phyloP scores from a whole-genome alignment of 1,140 invertebrate species.

The Caenorhabditis elegans region DNA sequence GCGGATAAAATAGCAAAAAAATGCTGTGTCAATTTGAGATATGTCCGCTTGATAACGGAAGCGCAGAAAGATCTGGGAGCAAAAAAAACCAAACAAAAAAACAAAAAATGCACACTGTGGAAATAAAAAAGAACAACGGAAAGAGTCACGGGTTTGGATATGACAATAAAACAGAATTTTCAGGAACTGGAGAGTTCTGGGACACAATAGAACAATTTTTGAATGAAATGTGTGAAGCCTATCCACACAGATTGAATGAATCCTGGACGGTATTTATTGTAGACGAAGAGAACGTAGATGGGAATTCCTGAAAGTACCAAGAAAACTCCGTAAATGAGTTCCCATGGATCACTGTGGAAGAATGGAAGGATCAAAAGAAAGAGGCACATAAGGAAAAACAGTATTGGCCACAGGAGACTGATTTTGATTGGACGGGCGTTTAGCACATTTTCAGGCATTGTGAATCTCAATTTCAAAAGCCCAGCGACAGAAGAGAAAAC shows the following conservation, averaged over 20 bases:
- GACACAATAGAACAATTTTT: slow-evolving; percentile 47
- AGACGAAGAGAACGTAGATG: slow-evolving; percentile 61
- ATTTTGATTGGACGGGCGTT: slow-evolving; percentile 44
- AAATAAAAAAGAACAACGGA: not conserved
- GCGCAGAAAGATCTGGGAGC: slow-evolving; percentile 21
- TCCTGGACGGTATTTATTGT: slow-evolving; percentile 46
- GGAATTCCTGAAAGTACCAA: slow-evolving; percentile 60
- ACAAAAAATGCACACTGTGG: slow-evolving; percentile 17
- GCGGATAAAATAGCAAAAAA: not conserved
- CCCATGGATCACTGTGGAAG: slow-evolving; percentile 51
- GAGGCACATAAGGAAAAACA: slow-evolving; percentile 59
- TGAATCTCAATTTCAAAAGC: slow-evolving; percentile 81
- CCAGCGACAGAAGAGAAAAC: slow-evolving; percentile 84
- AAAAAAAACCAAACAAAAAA: slow-evolving; percentile 17
- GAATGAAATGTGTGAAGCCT: slow-evolving; percentile 48
- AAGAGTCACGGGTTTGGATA: not conserved
- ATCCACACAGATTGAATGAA: slow-evolving; percentile 52
- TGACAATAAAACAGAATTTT: not conserved
- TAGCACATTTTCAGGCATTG: slow-evolving; percentile 72
- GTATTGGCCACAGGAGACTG: slow-evolving; percentile 53
- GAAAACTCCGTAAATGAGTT: slow-evolving; percentile 59
- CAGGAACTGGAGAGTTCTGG: slow-evolving; percentile 27
- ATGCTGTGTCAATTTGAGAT: not conserved
- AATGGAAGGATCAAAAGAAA: slow-evolving; percentile 62
- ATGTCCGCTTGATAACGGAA: slow-evolving; percentile 7